These are phyloP conservation scores for Epirrhoe tristata DNA, from an alignment of 2,888 invertebrate genomes.

Conservation along the genomic window DNA sequence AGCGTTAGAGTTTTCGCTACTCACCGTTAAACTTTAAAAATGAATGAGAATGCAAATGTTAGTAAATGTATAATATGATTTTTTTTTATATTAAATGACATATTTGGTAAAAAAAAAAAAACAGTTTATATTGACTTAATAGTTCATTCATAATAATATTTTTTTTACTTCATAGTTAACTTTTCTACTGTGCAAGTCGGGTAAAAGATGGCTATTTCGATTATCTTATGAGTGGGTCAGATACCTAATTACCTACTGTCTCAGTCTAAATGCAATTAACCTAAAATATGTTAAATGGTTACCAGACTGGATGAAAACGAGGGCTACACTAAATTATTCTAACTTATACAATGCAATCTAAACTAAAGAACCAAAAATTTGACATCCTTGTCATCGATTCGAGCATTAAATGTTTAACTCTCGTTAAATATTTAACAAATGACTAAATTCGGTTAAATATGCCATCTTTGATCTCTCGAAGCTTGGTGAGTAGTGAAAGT, in stretches of 20 bases:
- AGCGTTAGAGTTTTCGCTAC: conserved; percentile 44
- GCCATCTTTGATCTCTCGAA: conserved; percentile 9
- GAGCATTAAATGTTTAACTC: neutral
- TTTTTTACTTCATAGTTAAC: neutral
- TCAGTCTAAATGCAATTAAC: conserved; percentile 4
- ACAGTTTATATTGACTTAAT: no score
- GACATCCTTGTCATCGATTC: neutral
- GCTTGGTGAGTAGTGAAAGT: conserved; percentile 33
- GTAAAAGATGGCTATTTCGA: conserved; percentile 4
- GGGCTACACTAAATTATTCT: no score
- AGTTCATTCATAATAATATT: neutral
- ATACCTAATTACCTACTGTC: neutral
- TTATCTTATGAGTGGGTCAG: neutral
- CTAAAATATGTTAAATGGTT: conserved; percentile 22
- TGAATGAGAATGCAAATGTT: neutral
- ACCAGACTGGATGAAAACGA: neutral
- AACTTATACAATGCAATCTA: no score
- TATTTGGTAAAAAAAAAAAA: no score
- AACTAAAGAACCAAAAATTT: neutral
- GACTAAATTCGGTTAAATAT: neutral
- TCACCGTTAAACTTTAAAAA: conserved; percentile 14
- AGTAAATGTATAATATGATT: neutral
- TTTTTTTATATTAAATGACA: neutral
- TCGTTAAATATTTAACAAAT: neutral
- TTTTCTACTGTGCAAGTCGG: neutral